phyloP scores from a whole-genome alignment of 2,888 invertebrate genomes.

The Monochamus alternatus region DNA sequence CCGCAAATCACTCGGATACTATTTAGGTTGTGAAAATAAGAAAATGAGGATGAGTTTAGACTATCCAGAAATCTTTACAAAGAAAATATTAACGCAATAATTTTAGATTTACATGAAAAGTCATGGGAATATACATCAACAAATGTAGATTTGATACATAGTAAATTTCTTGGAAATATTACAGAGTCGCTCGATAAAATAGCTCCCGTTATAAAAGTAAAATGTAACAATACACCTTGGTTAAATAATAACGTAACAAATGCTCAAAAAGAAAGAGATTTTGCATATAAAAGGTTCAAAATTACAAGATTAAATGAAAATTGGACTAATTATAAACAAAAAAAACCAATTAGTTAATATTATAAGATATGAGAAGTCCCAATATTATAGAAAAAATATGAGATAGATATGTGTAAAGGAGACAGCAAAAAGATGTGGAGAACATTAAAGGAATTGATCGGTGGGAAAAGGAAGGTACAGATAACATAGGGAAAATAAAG shows the following conservation, averaged over 20 bases:
- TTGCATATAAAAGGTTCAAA: neutral
- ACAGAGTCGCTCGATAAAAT: neutral
- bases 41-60: neutral
- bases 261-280: too few species aligned
- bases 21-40: neutral
- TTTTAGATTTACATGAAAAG: too few species aligned
- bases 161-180: neutral
- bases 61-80: neutral
- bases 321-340: neutral
- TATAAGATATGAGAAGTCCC: too few species aligned
- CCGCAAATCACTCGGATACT: neutral
- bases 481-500: too few species aligned
- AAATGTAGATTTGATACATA: neutral
- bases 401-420: slow-evolving; percentile 1
- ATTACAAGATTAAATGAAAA: neutral
- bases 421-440: slow-evolving; percentile 1
- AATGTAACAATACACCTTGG: neutral
- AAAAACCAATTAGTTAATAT: neutral
- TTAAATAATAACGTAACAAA: neutral
- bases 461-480: too few species aligned
- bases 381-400: too few species aligned
- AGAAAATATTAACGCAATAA: neutral
- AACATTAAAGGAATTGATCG: too few species aligned
- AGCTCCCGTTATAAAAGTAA: too few species aligned
- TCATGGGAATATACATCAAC: slow-evolving; percentile 6